A percentile compares a stretch with the other conserved stretches of the same genome.
Evolutionary conservation across 1,140 invertebrate genomes (phyloP).

Genomic region (Drosophila pectinifera): DNA sequence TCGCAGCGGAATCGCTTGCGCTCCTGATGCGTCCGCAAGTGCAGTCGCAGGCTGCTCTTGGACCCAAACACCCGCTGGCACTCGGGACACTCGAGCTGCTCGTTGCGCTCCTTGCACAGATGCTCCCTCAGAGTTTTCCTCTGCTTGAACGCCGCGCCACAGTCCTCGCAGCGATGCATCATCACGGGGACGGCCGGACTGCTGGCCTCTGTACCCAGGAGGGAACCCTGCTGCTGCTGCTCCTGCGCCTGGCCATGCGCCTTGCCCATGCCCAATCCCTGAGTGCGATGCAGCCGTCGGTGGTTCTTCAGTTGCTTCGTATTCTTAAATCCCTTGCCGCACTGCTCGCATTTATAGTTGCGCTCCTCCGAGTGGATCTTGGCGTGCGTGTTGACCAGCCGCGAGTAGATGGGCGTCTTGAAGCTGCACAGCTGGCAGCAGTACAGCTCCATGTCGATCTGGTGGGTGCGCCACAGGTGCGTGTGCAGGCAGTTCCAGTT

Average conservation of each 20-base stretch:
- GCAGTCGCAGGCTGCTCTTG: constrained; percentile 88
- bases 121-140: constrained; percentile 75
- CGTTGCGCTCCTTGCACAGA: constrained; percentile 73
- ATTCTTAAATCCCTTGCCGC: constrained; percentile 92
- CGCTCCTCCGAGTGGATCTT: constrained; percentile 89
- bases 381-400: constrained; percentile 89
- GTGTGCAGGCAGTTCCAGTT: constrained; percentile 88
- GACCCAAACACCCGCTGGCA: constrained; percentile 90
- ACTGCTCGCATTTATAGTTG: constrained; percentile 88
- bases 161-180: constrained; percentile 74
- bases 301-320: constrained; percentile 90
- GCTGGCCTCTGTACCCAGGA: background rate
- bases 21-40: constrained; percentile 89
- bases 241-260: constrained; percentile 86
- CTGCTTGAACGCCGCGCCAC: constrained; percentile 74
- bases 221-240: constrained; percentile 88
- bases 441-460: constrained; percentile 91
- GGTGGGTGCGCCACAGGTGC: constrained; percentile 91
- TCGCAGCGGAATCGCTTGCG: constrained; percentile 93
- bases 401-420: constrained; percentile 88
- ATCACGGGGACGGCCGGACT: background rate
- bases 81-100: constrained; percentile 88
- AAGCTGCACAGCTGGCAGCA: constrained; percentile 89
- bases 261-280: constrained; percentile 80
- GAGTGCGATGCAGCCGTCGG: constrained; percentile 86